A percentile compares a stretch with the other conserved stretches of the same genome.
Evolutionary conservation across 1,140 invertebrate genomes (phyloP).

Genomic region (Acromyrmex charruanus): DNA sequence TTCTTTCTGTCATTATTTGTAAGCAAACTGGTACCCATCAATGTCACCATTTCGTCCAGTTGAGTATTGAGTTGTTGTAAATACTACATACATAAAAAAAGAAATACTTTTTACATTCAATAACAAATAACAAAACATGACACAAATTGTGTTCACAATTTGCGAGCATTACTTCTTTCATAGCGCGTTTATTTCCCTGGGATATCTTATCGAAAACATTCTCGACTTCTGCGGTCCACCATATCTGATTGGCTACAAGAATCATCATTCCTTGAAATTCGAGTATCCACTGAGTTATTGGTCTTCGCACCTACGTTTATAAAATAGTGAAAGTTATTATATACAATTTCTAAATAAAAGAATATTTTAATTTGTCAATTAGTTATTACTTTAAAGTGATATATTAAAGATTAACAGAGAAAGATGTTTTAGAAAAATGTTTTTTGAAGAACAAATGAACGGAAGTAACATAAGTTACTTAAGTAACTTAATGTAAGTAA

Average conservation of each 20-base stretch:
- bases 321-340: neutral
- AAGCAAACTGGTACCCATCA: slow-evolving; percentile 92
- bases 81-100: slow-evolving; percentile 85
- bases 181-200: slow-evolving; percentile 92
- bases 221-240: slow-evolving; percentile 98
- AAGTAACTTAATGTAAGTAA: no score
- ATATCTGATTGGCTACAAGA: slow-evolving; percentile 94
- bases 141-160: neutral
- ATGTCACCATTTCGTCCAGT: slow-evolving; percentile 93
- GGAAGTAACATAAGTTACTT: no score
- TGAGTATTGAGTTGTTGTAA: slow-evolving; percentile 92
- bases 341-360: neutral
- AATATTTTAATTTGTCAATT: slow-evolving; percentile 6
- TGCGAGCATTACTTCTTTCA: slow-evolving; percentile 91
- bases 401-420: slow-evolving; percentile 85
- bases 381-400: slow-evolving; percentile 82
- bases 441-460: neutral
- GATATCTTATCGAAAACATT: slow-evolving; percentile 93
- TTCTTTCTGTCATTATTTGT: slow-evolving; percentile 94
- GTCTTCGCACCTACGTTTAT: slow-evolving; percentile 78
- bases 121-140: neutral
- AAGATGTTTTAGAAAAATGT: neutral
- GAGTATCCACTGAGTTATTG: slow-evolving; percentile 94
- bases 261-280: slow-evolving; percentile 96
- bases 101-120: slow-evolving; percentile 87